Conservation (phyloP, 2,888 invertebrate species). For the Caenorhabditis doughertyi region DNA sequence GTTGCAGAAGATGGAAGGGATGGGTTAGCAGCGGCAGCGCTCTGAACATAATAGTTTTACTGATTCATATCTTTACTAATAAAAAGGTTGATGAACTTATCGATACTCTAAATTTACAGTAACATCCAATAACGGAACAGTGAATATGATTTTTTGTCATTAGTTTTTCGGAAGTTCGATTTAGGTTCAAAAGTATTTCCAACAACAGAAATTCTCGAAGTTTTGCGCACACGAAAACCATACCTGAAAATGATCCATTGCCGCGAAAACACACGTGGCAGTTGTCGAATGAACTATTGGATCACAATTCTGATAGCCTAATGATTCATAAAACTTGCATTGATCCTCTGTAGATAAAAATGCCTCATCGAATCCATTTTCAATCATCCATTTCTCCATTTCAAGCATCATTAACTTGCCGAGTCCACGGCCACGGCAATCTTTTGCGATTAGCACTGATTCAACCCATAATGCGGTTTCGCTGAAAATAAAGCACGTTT, state of each 20-base stretch:
- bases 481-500: conserved; percentile 37
- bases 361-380: conserved; percentile 69
- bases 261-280: conserved; percentile 72
- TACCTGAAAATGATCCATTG: conserved; percentile 45
- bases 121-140: too few relatives aligned
- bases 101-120: too few relatives aligned
- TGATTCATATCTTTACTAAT: neutral
- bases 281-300: conserved; percentile 73
- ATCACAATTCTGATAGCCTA: conserved; percentile 82
- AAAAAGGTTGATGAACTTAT: too few relatives aligned
- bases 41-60: conserved; percentile 6
- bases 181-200: too few relatives aligned
- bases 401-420: conserved; percentile 83
- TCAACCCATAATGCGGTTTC: conserved; percentile 74
- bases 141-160: too few relatives aligned
- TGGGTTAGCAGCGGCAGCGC: conserved; percentile 32
- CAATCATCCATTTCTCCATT: conserved; percentile 79
- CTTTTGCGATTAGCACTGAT: conserved; percentile 72
- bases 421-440: conserved; percentile 79
- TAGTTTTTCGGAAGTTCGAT: too few relatives aligned
- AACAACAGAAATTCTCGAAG: too few relatives aligned
- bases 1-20: conserved; percentile 2
- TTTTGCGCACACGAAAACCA: too few relatives aligned
- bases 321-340: conserved; percentile 83
- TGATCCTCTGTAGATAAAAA: conserved; percentile 84